These are phyloP conservation scores for Acanthaster planci DNA, from an alignment of 35 echinoderm and acorn worm species.

Conservation along the genomic window DNA sequence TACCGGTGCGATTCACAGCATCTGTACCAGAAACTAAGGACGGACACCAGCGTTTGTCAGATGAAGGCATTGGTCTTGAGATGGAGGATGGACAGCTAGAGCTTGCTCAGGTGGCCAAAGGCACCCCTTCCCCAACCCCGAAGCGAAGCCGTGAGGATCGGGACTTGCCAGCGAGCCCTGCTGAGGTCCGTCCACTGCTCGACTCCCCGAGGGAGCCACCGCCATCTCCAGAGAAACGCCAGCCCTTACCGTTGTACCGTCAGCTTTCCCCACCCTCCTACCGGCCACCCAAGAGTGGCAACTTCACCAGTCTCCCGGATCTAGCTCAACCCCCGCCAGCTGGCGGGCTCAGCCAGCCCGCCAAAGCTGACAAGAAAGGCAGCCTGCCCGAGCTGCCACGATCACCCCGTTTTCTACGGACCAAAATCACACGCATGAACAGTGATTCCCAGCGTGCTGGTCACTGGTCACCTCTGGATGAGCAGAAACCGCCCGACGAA, in stretches of 20 bases:
- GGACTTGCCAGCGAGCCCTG: not conserved
- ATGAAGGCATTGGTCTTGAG: constrained; percentile 23
- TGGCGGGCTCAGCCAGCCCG: not conserved
- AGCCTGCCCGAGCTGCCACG: constrained; percentile 35
- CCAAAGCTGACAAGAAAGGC: constrained; percentile 13
- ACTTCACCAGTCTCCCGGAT: not conserved
- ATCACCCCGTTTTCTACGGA: not conserved
- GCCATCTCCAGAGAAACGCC: not conserved
- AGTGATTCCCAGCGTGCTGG: not conserved
- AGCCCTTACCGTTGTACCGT: not conserved
- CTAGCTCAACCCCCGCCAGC: not conserved
- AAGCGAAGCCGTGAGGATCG: not conserved
- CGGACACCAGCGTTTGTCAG: constrained; percentile 21
- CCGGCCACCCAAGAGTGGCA: not conserved
- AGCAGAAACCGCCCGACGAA: not conserved
- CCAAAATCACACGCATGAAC: not conserved
- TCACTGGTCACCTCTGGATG: not conserved
- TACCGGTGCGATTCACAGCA: constrained; percentile 16
- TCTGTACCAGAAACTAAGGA: not conserved
- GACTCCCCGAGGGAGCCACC: not conserved
- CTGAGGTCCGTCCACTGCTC: not conserved
- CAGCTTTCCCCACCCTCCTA: not conserved
- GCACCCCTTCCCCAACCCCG: not conserved
- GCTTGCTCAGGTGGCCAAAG: not conserved
- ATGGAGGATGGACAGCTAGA: not conserved